Base-by-base conservation (phyloP, 2,888 invertebrate species). In the Meta bourneti region DNA sequence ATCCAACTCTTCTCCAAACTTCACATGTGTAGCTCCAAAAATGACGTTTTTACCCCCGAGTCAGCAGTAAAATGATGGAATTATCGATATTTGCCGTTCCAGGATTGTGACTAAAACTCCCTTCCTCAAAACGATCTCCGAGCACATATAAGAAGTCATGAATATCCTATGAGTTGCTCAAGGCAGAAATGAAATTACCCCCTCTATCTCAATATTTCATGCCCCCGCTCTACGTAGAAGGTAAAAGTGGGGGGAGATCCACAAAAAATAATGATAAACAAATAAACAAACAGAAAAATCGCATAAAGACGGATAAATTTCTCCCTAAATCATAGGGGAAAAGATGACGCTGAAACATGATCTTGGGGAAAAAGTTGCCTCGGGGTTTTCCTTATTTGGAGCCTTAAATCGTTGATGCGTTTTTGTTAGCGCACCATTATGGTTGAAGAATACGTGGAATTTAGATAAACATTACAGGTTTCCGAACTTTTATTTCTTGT, bases 251-350 rank as follows among this genome's bases (percentile, higher is more conserved):
- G 49, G n/a, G 51, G 72, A 79, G 49, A 71, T 20, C 69, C 19
- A 34, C 52, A 8, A 34, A 87, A 79, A 79, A 88, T 74, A 87
- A 34, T 19, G 71, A 34, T 49, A 87, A 80, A 72, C 70, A 80
- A 51, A 77, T 52, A 77, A 85, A 75, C 69, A 85, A 77, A 69
- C n/a, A 72, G 71, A 70, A 16, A 51, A 82, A 82, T 49, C 34
- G 71, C 20, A 85, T 75, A 54, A 74, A 80, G 70, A 7, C 77
- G 83, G 89, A 83, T 89, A 72, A 83, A 89, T 84, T 70, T 78
- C 89, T 71, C 72, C 52, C 52, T 84, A 89, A 89, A 89, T 89
- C 83, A 89, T 89, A 80, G 75, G 89, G 80, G 83, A 52, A 88
- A 83, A 78, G 78, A 89, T 89, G 89, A 89, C 70, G 49, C 54